phyloP scores from a whole-genome alignment of 2,797 vertebrate species.

The Eulemur albifrons region DNA sequence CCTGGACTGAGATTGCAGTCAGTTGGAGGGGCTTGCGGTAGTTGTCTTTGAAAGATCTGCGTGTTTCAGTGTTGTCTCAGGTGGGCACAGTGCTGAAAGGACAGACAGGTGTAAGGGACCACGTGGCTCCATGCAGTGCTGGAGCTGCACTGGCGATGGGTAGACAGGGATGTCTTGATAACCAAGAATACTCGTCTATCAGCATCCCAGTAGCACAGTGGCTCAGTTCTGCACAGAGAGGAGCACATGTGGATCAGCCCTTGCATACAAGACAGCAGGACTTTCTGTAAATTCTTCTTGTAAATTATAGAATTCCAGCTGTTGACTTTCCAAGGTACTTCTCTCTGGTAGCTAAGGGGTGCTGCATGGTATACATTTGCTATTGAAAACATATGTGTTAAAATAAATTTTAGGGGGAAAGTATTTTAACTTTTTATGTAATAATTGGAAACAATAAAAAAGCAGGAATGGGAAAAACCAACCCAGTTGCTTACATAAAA shows the following conservation, averaged over 20 bases:
- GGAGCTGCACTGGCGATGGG: not conserved
- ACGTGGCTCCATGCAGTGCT: accelerated
- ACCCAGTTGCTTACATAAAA: not conserved
- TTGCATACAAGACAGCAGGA: not conserved
- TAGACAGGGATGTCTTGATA: not conserved
- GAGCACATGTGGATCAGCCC: not conserved
- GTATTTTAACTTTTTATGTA: not conserved
- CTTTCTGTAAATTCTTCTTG: not conserved
- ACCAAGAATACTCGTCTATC: not conserved
- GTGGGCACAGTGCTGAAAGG: not conserved
- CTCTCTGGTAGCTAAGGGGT: not conserved
- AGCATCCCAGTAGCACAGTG: accelerated
- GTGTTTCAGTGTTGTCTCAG: not conserved
- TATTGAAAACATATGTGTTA: not conserved
- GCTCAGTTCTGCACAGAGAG: not conserved
- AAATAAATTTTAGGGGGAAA: not conserved
- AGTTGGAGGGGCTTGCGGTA: not conserved
- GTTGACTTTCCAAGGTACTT: not conserved
- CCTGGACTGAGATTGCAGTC: not conserved
- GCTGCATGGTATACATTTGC: not conserved
- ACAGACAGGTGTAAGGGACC: not conserved
- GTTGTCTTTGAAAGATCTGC: not conserved
- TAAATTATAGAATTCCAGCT: not conserved
- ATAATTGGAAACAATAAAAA: not conserved
- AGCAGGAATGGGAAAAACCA: slow-evolving; percentile 3